Evolutionary conservation across 2,888 invertebrate genomes (phyloP).

Genomic region (Diplazon laetatorius): DNA sequence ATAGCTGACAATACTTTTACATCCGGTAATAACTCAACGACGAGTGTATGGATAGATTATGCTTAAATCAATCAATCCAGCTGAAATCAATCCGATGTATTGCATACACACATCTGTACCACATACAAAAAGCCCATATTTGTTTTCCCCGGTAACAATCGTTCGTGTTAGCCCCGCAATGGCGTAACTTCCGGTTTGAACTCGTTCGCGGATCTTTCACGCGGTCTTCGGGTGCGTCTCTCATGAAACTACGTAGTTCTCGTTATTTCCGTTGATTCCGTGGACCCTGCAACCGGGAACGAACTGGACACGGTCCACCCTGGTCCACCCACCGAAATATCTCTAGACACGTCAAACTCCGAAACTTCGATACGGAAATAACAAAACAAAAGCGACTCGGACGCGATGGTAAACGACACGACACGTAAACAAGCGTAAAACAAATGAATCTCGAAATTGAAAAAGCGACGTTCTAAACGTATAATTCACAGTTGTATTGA

Average conservation of each 20-base stretch:
- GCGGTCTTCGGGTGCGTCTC: no score
- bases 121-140: no score
- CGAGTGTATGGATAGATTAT: neutral
- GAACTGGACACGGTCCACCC: constrained; percentile 2
- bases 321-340: neutral
- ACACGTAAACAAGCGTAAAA: constrained; percentile 40
- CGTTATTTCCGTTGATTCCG: neutral
- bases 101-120: no score
- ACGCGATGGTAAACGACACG: neutral
- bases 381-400: neutral
- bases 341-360: constrained; percentile 15
- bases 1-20: no score
- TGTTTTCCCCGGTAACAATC: no score
- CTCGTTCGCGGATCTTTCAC: no score
- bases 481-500: neutral
- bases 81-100: no score
- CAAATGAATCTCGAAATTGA: constrained; percentile 45
- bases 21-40: neutral
- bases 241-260: no score
- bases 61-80: no score
- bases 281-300: constrained; percentile 14
- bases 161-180: no score
- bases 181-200: no score
- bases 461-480: neutral
- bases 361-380: neutral